A percentile compares a stretch with the other conserved stretches of the same genome.
Conservation (phyloP, 2,888 invertebrate genomes). For the Himalopsyche tibetana region DNA sequence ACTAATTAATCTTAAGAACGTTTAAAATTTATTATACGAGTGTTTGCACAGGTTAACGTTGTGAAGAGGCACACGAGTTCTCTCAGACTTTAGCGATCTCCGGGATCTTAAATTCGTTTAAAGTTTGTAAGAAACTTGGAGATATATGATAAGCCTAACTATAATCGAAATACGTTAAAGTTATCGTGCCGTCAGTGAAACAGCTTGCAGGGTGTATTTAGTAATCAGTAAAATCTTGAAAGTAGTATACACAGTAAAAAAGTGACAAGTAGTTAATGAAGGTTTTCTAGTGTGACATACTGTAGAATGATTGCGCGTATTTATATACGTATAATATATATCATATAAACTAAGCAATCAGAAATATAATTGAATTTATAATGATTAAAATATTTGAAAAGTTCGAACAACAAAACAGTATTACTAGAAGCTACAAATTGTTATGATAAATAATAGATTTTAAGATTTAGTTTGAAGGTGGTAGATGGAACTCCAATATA, state of each 20-base stretch:
- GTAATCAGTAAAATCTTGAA: background rate
- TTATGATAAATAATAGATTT: no score
- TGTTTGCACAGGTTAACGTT: background rate
- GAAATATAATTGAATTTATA: no score
- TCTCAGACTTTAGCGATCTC: background rate
- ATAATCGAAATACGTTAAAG: background rate
- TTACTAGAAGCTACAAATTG: no score
- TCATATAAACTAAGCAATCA: no score
- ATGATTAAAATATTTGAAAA: no score
- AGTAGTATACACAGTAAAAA: background rate
- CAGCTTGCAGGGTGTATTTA: background rate
- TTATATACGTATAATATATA: no score
- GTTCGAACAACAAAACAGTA: no score
- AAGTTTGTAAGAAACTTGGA: conserved; percentile 1
- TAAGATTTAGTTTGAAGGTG: no score
- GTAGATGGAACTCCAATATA: no score
- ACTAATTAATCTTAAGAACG: background rate
- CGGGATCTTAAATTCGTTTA: background rate
- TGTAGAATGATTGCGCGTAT: no score
- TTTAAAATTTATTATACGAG: background rate
- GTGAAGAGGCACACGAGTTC: background rate
- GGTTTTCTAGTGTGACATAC: background rate
- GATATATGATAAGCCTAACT: background rate
- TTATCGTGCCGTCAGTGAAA: background rate
- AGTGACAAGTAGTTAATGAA: background rate